A percentile compares a stretch with the other conserved stretches of the same genome.
Conservation (phyloP, 1,140 invertebrate species). For the Drosophila nasuta region DNA sequence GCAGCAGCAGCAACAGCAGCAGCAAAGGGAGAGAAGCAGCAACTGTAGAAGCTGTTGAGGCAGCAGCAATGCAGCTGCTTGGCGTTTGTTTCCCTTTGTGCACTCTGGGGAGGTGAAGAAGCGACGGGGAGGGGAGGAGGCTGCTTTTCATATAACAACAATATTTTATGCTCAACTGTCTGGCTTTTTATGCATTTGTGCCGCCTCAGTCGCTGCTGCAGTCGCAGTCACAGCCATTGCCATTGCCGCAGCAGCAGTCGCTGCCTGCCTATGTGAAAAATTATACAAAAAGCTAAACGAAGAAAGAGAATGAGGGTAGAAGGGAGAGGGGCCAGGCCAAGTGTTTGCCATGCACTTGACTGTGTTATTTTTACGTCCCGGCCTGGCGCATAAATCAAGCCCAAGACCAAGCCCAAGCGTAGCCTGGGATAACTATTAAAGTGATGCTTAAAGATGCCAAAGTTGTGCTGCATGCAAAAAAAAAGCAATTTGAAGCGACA, state of each 20-base stretch:
- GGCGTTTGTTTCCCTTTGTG: constrained; percentile 20
- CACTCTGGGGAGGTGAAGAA: background rate
- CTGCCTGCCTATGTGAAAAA: constrained; percentile 76
- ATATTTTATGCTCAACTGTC: constrained; percentile 82
- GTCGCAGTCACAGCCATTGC: constrained; percentile 2
- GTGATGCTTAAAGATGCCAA: constrained; percentile 32
- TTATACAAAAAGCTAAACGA: constrained; percentile 70
- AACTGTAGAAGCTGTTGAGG: background rate
- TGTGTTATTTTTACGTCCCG: constrained; percentile 74
- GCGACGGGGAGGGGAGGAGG: constrained; percentile 23
- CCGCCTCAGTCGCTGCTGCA: constrained; percentile 28
- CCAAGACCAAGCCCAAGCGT: constrained; percentile 13
- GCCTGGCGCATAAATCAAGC: constrained; percentile 73
- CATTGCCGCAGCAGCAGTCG: background rate
- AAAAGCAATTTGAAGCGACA: constrained; percentile 12
- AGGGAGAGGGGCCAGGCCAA: constrained; percentile 48
- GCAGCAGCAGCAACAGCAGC: constrained; percentile 31
- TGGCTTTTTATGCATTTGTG: constrained; percentile 80
- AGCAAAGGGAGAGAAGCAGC: background rate
- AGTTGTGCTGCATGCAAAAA: background rate
- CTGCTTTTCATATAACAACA: constrained; percentile 82
- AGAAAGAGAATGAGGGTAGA: too few species aligned
- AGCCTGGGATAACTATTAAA: constrained; percentile 37
- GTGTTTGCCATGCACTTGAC: constrained; percentile 81
- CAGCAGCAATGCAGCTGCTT: constrained; percentile 31